Conservation (phyloP, 2,113 vertebrate species). For the Channa maculata region DNA sequence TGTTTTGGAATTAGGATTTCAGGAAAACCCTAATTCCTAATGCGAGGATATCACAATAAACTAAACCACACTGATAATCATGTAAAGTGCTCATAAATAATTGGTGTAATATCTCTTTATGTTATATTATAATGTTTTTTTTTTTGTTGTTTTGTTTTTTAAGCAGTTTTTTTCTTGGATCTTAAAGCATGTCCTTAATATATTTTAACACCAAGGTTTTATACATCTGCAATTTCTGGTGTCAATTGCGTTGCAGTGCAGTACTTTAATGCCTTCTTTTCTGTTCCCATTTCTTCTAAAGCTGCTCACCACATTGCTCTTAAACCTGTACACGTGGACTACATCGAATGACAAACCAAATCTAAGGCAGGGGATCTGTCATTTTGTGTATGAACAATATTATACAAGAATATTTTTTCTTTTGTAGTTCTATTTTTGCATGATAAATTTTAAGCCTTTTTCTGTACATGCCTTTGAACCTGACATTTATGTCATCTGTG, state of each 20-base stretch:
- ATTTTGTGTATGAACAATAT: constrained; percentile 35
- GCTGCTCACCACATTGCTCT: constrained; percentile 72
- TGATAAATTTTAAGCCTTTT: constrained; percentile 43
- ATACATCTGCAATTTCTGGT: constrained; percentile 19
- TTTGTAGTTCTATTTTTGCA: constrained; percentile 20
- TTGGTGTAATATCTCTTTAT: not conserved
- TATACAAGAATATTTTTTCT: constrained; percentile 11
- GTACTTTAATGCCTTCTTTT: constrained; percentile 59
- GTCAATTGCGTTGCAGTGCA: constrained; percentile 21
- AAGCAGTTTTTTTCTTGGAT: not conserved
- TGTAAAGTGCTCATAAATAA: constrained; percentile 38
- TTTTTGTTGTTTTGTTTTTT: constrained; percentile 8
- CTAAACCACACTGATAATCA: constrained; percentile 30
- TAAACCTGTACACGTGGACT: constrained; percentile 42
- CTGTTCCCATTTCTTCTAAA: constrained; percentile 58
- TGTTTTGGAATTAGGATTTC: too few species aligned
- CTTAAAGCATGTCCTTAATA: constrained; percentile 22
- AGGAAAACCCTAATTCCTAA: too few species aligned
- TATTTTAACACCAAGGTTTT: constrained; percentile 13
- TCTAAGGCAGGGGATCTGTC: constrained; percentile 26
- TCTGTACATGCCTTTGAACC: constrained; percentile 57
- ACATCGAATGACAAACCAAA: constrained; percentile 7
- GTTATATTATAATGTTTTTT: constrained; percentile 19
- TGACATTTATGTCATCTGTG: constrained; percentile 49
- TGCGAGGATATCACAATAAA: not conserved